These are phyloP conservation scores for Cynoglossus semilaevis DNA, from an alignment of 2,113 vertebrate genomes.

Conservation along the genomic window DNA sequence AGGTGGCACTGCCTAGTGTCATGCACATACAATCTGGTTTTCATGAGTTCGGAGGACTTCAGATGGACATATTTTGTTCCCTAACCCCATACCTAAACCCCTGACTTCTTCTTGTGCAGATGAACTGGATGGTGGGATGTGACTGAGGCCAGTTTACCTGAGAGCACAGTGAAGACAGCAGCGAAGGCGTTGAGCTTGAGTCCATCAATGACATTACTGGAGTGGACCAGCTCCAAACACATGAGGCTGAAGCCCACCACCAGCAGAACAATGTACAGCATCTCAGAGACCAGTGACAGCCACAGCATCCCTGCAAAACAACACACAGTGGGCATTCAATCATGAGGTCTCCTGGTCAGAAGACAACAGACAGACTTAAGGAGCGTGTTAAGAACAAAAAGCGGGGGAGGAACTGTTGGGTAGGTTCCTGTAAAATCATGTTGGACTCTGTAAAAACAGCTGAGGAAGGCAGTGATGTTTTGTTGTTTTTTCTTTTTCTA, in stretches of 20 bases:
- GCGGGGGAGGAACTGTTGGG: too few relatives aligned
- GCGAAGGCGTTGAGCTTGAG: conserved; percentile 98
- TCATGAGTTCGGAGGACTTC: background rate
- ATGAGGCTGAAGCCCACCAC: conserved; percentile 95
- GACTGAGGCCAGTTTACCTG: conserved; percentile 71
- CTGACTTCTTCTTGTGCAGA: too few relatives aligned
- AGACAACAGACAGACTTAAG: too few relatives aligned
- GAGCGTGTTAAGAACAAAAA: too few relatives aligned
- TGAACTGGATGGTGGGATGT: too few relatives aligned
- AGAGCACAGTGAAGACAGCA: conserved; percentile 95
- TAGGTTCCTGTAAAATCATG: too few relatives aligned
- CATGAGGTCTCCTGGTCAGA: too few relatives aligned
- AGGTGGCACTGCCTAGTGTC: too few relatives aligned
- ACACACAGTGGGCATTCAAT: background rate
- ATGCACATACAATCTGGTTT: background rate
- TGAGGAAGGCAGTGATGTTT: too few relatives aligned
- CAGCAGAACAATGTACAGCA: conserved; percentile 90
- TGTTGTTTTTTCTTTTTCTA: too few relatives aligned
- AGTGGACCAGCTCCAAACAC: conserved; percentile 92
- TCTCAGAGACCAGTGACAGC: conserved; percentile 92
- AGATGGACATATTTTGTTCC: background rate
- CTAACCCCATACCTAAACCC: too few relatives aligned
- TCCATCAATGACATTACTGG: conserved; percentile 91
- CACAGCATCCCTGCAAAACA: conserved; percentile 86
- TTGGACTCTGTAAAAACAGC: too few relatives aligned